These are phyloP conservation scores for Saguinus midas DNA, from an alignment of 2,113 vertebrate genomes.

Conservation along the genomic window DNA sequence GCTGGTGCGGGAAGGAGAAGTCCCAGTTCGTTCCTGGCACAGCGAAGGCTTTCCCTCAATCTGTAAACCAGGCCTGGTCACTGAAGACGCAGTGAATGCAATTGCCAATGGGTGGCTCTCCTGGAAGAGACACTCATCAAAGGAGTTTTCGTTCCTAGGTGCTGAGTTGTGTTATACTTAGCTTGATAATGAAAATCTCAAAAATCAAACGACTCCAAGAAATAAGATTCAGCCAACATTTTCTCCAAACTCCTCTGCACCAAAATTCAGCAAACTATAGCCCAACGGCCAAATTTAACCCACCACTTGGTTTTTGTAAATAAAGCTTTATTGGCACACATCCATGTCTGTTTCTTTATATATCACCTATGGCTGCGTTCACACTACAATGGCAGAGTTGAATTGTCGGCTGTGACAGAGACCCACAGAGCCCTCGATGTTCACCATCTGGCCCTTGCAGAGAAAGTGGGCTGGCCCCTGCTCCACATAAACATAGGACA, in stretches of 20 bases:
- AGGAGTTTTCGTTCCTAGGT: accelerated
- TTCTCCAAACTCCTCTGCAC: neutral
- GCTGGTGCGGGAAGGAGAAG: neutral
- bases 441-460: neutral
- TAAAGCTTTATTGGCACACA: neutral
- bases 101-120: neutral
- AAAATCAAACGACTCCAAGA: neutral
- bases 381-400: neutral
- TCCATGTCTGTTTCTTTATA: neutral
- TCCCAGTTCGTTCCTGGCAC: neutral
- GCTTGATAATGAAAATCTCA: neutral
- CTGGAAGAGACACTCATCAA: neutral
- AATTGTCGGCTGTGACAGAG: neutral
- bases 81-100: accelerated
- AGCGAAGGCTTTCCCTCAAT: accelerated
- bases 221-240: neutral
- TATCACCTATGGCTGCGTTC: neutral
- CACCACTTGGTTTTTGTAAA: neutral
- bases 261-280: neutral
- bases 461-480: accelerated
- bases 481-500: neutral
- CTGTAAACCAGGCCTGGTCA: neutral
- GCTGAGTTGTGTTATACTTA: accelerated
- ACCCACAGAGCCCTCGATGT: neutral
- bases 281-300: neutral